Percentiles rank a stretch among this genome's conserved stretches.
These are phyloP conservation scores for Ophion ellenae DNA, from an alignment of 2,888 invertebrate genomes.

Conservation along the genomic window DNA sequence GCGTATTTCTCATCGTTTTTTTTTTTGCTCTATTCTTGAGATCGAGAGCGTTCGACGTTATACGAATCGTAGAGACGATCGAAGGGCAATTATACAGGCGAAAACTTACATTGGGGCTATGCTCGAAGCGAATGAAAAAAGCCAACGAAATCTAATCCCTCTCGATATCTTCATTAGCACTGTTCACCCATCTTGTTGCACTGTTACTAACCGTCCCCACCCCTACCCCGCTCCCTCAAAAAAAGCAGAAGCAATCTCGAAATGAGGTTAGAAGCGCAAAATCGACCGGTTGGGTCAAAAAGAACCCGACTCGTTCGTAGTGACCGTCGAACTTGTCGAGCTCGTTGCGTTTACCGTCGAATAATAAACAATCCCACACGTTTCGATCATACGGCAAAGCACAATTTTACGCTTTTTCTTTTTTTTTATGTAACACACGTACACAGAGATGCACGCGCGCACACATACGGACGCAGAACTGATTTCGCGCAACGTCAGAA, in stretches of 20 bases:
- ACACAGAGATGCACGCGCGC: constrained; percentile 45
- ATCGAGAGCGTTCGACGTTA: neutral
- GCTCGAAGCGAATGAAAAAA: neutral
- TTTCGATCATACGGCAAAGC: constrained; percentile 28
- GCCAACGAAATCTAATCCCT: neutral
- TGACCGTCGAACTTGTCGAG: constrained; percentile 7
- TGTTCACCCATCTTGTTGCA: constrained; percentile 2
- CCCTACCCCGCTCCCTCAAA: neutral
- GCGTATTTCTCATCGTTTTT: constrained; percentile 15
- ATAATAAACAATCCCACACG: constrained; percentile 2
- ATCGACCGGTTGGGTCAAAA: constrained; percentile 68
- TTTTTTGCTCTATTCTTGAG: neutral
- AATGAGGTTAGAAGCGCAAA: constrained; percentile 68
- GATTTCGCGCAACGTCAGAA: constrained; percentile 60
- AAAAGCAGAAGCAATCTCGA: constrained; percentile 12
- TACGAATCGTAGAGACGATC: neutral
- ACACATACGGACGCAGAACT: constrained; percentile 38
- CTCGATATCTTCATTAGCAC: neutral
- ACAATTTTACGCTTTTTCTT: constrained; percentile 1
- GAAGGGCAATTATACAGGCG: neutral
- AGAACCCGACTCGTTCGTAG: constrained; percentile 39
- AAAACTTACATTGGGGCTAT: neutral
- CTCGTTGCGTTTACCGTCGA: constrained; percentile 1
- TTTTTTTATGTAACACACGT: constrained; percentile 69
- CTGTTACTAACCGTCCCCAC: neutral